Conservation (phyloP, 2,888 invertebrate species). For the Luffia ferchaultella region DNA sequence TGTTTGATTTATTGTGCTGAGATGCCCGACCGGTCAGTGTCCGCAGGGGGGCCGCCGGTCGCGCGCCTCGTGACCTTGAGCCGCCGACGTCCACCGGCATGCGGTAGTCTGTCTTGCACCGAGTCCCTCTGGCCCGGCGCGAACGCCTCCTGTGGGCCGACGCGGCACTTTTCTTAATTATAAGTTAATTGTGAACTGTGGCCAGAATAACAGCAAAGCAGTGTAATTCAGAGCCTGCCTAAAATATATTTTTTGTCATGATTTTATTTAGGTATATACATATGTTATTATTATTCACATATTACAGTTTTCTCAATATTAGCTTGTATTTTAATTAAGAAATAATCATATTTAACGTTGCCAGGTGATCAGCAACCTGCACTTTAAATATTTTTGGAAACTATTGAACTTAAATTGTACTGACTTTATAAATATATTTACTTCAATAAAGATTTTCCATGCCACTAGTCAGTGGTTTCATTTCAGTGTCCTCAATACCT, state of each 20-base stretch:
- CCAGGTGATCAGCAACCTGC: slow-evolving; percentile 68
- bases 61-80: no score
- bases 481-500: no score
- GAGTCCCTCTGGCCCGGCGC: neutral
- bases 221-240: slow-evolving; percentile 63
- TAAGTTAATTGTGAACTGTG: slow-evolving; percentile 59
- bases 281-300: slow-evolving; percentile 59
- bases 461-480: slow-evolving; percentile 47
- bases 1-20: slow-evolving; percentile 59
- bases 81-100: neutral
- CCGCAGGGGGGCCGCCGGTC: no score
- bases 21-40: slow-evolving; percentile 52
- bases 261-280: slow-evolving; percentile 68
- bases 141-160: neutral
- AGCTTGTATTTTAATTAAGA: slow-evolving; percentile 70
- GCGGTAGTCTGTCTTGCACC: neutral
- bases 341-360: slow-evolving; percentile 69
- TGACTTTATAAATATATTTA: slow-evolving; percentile 70
- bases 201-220: slow-evolving; percentile 62
- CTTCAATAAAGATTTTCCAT: slow-evolving; percentile 69
- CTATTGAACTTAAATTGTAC: slow-evolving; percentile 70
- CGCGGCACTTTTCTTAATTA: neutral
- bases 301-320: slow-evolving; percentile 68
- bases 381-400: slow-evolving; percentile 69
- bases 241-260: slow-evolving; percentile 67